phyloP scores from a whole-genome alignment of 2,797 vertebrate species.

The Phalloptychus januarius region DNA sequence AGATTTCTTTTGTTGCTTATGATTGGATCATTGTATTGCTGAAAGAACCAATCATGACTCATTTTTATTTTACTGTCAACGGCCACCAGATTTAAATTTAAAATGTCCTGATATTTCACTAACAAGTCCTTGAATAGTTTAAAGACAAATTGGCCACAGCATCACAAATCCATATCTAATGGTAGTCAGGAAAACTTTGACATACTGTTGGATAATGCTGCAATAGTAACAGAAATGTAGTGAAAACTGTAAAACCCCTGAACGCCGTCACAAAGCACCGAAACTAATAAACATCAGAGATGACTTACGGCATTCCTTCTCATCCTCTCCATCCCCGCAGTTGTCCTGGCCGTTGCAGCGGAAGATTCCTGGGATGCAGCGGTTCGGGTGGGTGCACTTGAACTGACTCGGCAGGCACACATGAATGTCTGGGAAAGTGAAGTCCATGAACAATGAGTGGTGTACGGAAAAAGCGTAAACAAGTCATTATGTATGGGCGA shows the following conservation, averaged over 20 bases:
- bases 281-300: not conserved
- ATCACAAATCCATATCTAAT: not conserved
- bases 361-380: slow-evolving; percentile 98
- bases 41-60: not conserved
- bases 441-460: not conserved
- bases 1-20: not conserved
- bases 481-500: not conserved
- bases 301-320: slow-evolving; percentile 96
- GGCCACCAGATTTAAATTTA: not conserved
- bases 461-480: not conserved
- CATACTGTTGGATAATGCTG: not conserved
- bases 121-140: not conserved
- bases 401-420: slow-evolving; percentile 98
- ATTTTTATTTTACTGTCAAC: not conserved
- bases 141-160: not conserved
- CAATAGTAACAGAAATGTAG: not conserved
- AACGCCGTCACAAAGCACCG: not conserved
- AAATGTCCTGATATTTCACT: not conserved
- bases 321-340: slow-evolving; percentile 96
- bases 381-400: slow-evolving; percentile 95
- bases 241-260: not conserved
- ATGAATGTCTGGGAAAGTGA: slow-evolving; percentile 87
- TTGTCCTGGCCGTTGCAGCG: slow-evolving; percentile 98
- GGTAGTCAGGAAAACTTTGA: not conserved
- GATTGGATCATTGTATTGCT: not conserved